Evolutionary conservation across 2,113 vertebrate species (phyloP).

Genomic region (Damaliscus lunatus): DNA sequence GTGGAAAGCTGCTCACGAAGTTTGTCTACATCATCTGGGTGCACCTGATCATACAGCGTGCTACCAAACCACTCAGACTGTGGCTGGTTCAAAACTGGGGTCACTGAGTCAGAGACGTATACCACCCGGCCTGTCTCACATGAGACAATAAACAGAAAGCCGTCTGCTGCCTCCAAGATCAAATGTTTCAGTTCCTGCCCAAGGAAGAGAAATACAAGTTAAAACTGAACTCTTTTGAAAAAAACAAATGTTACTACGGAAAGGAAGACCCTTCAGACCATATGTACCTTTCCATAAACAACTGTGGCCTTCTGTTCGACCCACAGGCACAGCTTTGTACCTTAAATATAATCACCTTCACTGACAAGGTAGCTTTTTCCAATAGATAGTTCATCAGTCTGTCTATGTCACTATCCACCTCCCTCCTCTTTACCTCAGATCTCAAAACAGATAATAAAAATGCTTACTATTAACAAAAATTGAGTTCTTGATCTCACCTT

Average conservation of each 20-base stretch:
- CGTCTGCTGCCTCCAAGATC: conserved; percentile 95
- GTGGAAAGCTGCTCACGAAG: conserved; percentile 97
- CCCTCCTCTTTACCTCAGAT: not conserved
- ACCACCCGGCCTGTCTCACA: conserved; percentile 95
- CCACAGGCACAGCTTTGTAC: not conserved
- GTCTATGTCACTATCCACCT: not conserved
- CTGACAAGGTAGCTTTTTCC: not conserved
- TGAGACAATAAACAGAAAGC: conserved; percentile 97
- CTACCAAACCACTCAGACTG: conserved; percentile 96
- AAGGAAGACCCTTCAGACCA: not conserved
- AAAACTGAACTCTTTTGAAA: conserved; percentile 24
- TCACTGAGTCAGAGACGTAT: conserved; percentile 95
- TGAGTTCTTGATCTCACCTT: not conserved
- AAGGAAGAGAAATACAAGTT: conserved; percentile 35
- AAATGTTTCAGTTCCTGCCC: conserved; percentile 95
- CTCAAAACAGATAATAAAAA: not conserved
- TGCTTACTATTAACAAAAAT: not conserved
- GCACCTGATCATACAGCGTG: conserved; percentile 95
- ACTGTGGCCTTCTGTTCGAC: not conserved
- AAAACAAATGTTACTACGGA: not conserved
- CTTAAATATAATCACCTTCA: not conserved
- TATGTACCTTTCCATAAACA: not conserved
- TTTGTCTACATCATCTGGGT: conserved; percentile 95
- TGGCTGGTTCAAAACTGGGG: conserved; percentile 93
- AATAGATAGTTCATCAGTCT: not conserved